Evolutionary conservation across 2,888 invertebrate species (phyloP), one percentile per base, ranked within the genome.

Genomic region (Neoitamus cyanurus): DNA sequence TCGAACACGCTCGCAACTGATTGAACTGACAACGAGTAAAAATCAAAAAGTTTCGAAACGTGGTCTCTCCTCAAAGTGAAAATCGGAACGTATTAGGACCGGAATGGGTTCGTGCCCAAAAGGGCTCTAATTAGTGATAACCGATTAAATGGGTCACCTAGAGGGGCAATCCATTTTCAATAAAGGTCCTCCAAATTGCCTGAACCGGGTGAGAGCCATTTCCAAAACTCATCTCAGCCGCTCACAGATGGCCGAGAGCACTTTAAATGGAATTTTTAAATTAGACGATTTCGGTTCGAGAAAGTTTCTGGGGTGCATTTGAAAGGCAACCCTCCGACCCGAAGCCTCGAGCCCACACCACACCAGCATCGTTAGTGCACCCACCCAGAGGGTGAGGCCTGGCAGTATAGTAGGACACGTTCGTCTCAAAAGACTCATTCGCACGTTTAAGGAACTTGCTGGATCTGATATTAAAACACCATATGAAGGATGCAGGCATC

Each of bases 401-500:
- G 20, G 58, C 58, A 31, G 31, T 37, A 42, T 20, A 31, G 31
- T 37, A 42, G 42, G 75, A 25, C 73, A 75, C 75, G 75, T 75
- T 75, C 37, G 15, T n/a, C 36, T 34, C 31, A 80, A 58, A 80
- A 58, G 58, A 31, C 58, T 58, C 78, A 58, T 80, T 80, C 78
- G 58, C 78, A 48, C 78, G 78, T 80, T 80, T 80, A 34, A 80
- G 78, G 58, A 58, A 58, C 78, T 31, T 37, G 30, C 78, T 9
- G 48, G 31, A 58, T 80, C 78, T 48, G 58, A 80, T 80, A 58
- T 34, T 80, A 58, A n/a, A n/a, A 58, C 78, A 58, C 78, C 5
- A 80, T 58, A 80, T 58, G 78, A 80, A 58, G 30, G 78, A 80
- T 58, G 78, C 58, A 58, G 30, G 78, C 78, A 80, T 80, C 78